Conservation (phyloP, 92 coral and sea anemone genomes). For the Phenganax marumi region DNA sequence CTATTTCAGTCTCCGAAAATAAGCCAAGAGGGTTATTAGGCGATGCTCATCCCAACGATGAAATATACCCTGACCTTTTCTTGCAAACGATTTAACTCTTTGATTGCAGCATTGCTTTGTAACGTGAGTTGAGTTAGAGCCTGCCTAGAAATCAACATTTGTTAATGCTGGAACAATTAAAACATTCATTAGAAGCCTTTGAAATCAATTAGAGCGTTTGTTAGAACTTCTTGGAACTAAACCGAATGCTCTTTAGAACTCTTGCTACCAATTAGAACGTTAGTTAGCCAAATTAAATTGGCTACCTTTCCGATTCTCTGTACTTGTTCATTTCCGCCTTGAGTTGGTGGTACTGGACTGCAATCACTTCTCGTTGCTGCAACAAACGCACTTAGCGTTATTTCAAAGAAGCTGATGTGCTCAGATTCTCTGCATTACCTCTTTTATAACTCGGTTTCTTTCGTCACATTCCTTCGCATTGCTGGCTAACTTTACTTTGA, state of each 20-base stretch:
- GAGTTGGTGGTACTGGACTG: constrained; percentile 90
- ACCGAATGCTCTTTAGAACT: no score
- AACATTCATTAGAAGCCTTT: not conserved
- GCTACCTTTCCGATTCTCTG: constrained; percentile 90
- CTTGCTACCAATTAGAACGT: not conserved
- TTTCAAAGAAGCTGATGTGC: not conserved
- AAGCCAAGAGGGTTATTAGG: not conserved
- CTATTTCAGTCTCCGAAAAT: not conserved
- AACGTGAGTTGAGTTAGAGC: constrained; percentile 89
- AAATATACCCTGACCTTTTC: constrained; percentile 66
- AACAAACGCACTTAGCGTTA: not conserved
- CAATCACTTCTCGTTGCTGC: constrained; percentile 98
- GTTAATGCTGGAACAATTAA: not conserved
- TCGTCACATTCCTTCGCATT: constrained; percentile 98
- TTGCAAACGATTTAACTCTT: constrained; percentile 69
- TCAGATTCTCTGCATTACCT: constrained; percentile 56
- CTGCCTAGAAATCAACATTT: constrained; percentile 50
- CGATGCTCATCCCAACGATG: no score
- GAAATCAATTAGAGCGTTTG: no score
- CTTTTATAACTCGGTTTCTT: constrained; percentile 88
- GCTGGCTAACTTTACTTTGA: constrained; percentile 88
- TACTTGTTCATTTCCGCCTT: constrained; percentile 99
- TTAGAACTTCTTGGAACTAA: no score
- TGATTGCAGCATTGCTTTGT: constrained; percentile 95
- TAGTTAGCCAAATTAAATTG: not conserved